Evolutionary conservation across 1,140 invertebrate species (phyloP).

Genomic region (Drosophila willistoni): DNA sequence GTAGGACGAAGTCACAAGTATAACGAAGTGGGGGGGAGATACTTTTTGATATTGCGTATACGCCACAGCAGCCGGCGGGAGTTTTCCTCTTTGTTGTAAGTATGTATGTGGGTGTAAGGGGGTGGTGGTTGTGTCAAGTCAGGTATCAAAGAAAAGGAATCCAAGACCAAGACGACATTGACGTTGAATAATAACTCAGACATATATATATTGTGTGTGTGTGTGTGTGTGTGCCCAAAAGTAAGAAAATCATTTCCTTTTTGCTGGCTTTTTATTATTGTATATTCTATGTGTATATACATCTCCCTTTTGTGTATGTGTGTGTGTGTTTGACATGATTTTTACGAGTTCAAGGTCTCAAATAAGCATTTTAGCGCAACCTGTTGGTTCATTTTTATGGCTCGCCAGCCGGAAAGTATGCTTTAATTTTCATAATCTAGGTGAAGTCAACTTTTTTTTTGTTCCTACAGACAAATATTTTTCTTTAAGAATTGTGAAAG

Average conservation of each 20-base stretch:
- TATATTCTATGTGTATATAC: conserved; percentile 41
- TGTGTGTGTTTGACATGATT: conserved; percentile 72
- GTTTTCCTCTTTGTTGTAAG: not conserved
- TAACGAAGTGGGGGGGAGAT: conserved; percentile 3
- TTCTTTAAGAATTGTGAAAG: not conserved
- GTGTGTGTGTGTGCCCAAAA: conserved; percentile 52
- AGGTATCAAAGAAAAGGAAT: conserved; percentile 20
- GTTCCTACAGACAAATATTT: conserved; percentile 2
- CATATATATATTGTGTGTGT: conserved; percentile 24
- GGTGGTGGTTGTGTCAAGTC: conserved; percentile 42
- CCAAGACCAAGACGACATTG: conserved; percentile 66
- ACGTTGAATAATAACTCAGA: conserved; percentile 76
- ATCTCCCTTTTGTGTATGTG: not conserved
- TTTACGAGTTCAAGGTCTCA: conserved; percentile 82
- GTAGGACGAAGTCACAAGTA: not conserved
- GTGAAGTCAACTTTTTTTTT: too few species aligned
- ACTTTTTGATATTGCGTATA: conserved; percentile 56
- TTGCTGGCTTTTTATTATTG: conserved; percentile 68
- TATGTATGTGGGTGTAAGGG: not conserved
- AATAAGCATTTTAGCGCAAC: conserved; percentile 58
- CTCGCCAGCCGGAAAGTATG: conserved; percentile 32
- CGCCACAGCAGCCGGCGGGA: conserved; percentile 44
- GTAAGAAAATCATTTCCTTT: conserved; percentile 76
- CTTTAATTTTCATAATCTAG: conserved; percentile 45
- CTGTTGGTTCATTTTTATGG: conserved; percentile 59